phyloP scores from a whole-genome alignment of 2,797 vertebrate species.

The Trichosurus vulpecula region DNA sequence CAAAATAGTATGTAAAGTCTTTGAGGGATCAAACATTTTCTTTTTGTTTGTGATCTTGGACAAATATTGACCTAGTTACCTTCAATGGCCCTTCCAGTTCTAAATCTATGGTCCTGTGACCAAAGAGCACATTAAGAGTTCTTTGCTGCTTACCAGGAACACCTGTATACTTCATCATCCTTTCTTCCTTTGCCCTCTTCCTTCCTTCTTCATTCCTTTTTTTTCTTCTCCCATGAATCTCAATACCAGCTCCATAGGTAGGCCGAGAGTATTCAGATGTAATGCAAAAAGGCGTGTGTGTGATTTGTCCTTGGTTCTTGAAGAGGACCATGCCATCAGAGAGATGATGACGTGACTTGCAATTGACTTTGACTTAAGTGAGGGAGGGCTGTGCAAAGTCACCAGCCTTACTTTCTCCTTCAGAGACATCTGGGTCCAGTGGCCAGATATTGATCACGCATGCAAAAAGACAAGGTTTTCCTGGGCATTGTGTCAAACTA shows the following conservation, averaged over 20 bases:
- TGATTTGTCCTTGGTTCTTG: too few species aligned
- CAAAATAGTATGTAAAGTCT: background rate
- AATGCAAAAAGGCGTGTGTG: background rate
- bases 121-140: background rate
- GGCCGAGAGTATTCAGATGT: background rate
- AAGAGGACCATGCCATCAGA: too few species aligned
- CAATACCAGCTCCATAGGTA: background rate
- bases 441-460: background rate
- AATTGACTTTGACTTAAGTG: too few species aligned
- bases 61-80: background rate
- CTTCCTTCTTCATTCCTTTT: background rate
- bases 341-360: too few species aligned
- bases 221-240: background rate
- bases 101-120: background rate
- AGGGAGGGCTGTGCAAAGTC: too few species aligned
- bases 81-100: background rate
- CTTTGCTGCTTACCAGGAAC: background rate
- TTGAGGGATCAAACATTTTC: background rate
- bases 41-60: background rate
- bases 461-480: background rate
- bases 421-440: too few species aligned
- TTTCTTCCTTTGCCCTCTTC: background rate
- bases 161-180: background rate
- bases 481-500: background rate
- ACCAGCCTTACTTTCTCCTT: too few species aligned